A percentile compares a stretch with the other conserved stretches of the same genome.
Evolutionary conservation across 2,888 invertebrate species (phyloP).

Genomic region (Mesochorus sp.): DNA sequence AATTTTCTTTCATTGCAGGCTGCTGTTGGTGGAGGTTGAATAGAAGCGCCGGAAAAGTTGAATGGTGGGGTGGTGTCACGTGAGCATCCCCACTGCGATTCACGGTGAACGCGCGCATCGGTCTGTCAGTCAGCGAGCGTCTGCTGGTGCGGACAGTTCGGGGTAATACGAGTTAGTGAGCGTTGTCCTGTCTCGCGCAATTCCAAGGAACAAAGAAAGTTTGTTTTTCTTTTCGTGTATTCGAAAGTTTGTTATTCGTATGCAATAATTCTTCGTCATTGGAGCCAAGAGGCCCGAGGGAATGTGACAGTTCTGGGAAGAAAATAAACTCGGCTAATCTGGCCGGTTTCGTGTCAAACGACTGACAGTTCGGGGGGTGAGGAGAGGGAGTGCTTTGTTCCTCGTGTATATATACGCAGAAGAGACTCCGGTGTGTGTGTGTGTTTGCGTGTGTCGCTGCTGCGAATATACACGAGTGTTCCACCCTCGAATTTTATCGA

Average conservation of each 20-base stretch:
- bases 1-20: too few relatives aligned
- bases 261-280: too few relatives aligned
- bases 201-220: conserved; percentile 26
- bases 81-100: conserved; percentile 53
- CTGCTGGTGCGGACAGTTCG: conserved; percentile 65
- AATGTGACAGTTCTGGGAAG: too few relatives aligned
- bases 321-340: too few relatives aligned
- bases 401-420: too few relatives aligned
- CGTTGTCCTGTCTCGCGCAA: neutral
- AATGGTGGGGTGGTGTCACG: conserved; percentile 67
- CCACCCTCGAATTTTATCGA: conserved; percentile 50
- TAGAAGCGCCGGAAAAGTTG: conserved; percentile 47
- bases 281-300: neutral
- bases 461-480: neutral
- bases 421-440: conserved; percentile 15
- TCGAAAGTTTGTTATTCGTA: neutral
- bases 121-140: conserved; percentile 60
- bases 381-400: too few relatives aligned
- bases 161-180: too few relatives aligned
- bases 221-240: neutral
- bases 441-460: conserved; percentile 1
- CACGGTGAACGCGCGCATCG: conserved; percentile 7
- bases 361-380: too few relatives aligned
- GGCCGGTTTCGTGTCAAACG: too few relatives aligned
- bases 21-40: too few relatives aligned